Conservation (phyloP, 2,888 invertebrate species). For the Lithophane leautieri region DNA sequence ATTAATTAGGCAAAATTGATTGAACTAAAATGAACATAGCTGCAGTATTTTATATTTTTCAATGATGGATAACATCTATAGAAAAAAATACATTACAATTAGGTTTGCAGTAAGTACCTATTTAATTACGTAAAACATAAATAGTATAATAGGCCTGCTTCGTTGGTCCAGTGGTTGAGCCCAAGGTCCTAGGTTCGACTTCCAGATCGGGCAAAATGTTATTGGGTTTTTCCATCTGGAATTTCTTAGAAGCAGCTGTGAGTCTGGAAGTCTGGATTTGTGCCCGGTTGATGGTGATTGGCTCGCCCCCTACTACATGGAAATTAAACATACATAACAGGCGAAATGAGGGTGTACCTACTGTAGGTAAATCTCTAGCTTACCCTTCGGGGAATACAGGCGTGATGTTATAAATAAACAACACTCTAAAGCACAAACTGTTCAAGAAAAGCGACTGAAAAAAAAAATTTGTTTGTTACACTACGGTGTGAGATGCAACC, state of each 20-base stretch:
- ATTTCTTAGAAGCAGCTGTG: background rate
- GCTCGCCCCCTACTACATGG: background rate
- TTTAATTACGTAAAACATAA: background rate
- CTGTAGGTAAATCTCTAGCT: background rate
- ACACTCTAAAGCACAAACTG: too few relatives aligned
- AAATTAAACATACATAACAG: too few relatives aligned
- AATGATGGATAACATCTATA: too few relatives aligned
- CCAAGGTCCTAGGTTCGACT: background rate
- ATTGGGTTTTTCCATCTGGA: background rate
- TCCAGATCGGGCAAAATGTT: background rate
- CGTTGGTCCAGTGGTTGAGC: background rate
- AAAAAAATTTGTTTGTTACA: constrained; percentile 7
- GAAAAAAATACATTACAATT: background rate
- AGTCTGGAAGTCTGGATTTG: background rate
- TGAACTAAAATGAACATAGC: background rate
- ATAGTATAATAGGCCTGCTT: background rate
- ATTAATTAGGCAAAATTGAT: background rate
- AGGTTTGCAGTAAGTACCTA: background rate
- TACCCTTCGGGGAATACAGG: background rate
- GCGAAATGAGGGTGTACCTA: too few relatives aligned
- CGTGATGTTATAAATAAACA: background rate
- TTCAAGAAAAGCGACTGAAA: too few relatives aligned
- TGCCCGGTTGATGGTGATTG: background rate
- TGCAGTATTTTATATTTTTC: background rate
- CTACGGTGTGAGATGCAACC: constrained; percentile 37